Conservation (phyloP, 2,888 invertebrate genomes). For the Dione juno region DNA sequence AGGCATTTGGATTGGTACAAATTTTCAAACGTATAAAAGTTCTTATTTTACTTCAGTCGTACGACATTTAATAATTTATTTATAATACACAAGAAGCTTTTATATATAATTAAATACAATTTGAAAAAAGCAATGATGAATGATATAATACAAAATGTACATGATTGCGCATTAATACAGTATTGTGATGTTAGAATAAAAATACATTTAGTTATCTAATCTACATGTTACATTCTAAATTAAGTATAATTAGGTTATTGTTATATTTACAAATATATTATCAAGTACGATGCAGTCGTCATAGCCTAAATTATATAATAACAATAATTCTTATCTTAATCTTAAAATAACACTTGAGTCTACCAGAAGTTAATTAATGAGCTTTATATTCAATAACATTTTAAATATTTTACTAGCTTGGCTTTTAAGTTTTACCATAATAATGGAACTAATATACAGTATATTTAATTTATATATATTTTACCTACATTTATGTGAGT, state of each 20-base stretch:
- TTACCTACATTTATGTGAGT: background rate
- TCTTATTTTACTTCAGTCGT: slow-evolving; percentile 34
- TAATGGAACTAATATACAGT: background rate
- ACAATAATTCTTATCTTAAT: slow-evolving; percentile 35
- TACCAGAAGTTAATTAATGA: slow-evolving; percentile 16
- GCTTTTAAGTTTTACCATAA: background rate
- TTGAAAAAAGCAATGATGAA: slow-evolving; percentile 1
- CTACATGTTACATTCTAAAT: slow-evolving; percentile 33
- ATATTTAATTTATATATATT: background rate
- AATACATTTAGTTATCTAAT: background rate
- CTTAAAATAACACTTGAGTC: slow-evolving; percentile 19
- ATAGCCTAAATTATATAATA: slow-evolving; percentile 51
- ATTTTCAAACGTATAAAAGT: slow-evolving; percentile 73
- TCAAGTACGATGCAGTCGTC: slow-evolving; percentile 63
- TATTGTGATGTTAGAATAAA: slow-evolving; percentile 14
- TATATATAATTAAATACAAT: background rate
- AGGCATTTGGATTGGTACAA: slow-evolving; percentile 55
- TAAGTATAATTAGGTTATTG: slow-evolving; percentile 44
- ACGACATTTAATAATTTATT: slow-evolving; percentile 19
- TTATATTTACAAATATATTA: slow-evolving; percentile 48
- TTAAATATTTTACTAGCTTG: slow-evolving; percentile 12
- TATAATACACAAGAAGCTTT: background rate
- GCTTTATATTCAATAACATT: background rate
- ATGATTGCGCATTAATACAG: slow-evolving; percentile 1
- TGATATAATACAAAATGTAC: background rate